A percentile compares a stretch with the other conserved stretches of the same genome.
phyloP scores from a whole-genome alignment of 2,888 invertebrate genomes.

The Balanococcus diminutus region DNA sequence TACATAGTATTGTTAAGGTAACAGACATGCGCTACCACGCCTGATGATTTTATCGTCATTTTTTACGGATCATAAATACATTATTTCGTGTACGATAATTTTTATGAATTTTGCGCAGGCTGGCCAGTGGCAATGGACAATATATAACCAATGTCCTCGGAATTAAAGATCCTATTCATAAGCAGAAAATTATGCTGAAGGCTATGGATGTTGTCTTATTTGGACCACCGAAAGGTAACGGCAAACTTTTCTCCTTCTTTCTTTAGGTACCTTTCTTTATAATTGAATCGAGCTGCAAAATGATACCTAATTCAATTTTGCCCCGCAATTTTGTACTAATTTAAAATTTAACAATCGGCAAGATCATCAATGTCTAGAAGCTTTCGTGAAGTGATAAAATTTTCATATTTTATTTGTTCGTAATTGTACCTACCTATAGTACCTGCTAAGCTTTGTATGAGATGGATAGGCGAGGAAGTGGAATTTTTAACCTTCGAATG shows the following conservation, averaged over 20 bases:
- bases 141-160: slow-evolving; percentile 86
- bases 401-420: background rate
- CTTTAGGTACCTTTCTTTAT: background rate
- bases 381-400: background rate
- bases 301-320: too few relatives aligned
- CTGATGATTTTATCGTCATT: slow-evolving; percentile 9
- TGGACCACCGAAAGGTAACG: slow-evolving; percentile 92
- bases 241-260: background rate
- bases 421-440: background rate
- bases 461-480: background rate
- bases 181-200: slow-evolving; percentile 94
- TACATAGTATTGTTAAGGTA: background rate
- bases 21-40: background rate
- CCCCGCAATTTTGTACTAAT: too few relatives aligned
- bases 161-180: slow-evolving; percentile 97
- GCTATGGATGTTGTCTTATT: slow-evolving; percentile 99
- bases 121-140: slow-evolving; percentile 94
- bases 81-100: slow-evolving; percentile 29
- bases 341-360: too few relatives aligned
- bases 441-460: background rate
- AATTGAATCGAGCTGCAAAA: background rate
- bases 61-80: slow-evolving; percentile 23
- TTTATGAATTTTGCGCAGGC: slow-evolving; percentile 66
- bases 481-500: background rate
- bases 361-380: background rate